A percentile compares a stretch with the other conserved stretches of the same genome.
Evolutionary conservation across 1,140 invertebrate species (phyloP).

Genomic region (Aphis craccivora): DNA sequence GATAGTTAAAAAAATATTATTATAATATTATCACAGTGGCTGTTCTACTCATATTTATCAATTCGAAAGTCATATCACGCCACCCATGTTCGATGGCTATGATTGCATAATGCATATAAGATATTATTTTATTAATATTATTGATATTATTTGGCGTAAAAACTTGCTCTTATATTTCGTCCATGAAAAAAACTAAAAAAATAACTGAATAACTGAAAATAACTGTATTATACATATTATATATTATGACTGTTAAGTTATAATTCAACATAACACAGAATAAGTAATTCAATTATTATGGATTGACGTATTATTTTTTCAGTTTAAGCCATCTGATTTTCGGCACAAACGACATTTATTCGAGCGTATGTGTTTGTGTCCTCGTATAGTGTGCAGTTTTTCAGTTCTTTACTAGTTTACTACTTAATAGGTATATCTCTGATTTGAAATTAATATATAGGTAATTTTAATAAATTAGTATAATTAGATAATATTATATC

Average conservation of each 20-base stretch:
- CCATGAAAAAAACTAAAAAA: no score
- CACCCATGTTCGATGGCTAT: neutral
- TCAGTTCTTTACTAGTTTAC: no score
- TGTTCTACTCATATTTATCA: neutral
- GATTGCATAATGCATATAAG: neutral
- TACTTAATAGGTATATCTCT: no score
- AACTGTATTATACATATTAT: neutral
- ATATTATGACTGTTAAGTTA: neutral
- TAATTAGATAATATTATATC: no score
- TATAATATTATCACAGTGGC: neutral
- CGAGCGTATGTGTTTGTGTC: no score
- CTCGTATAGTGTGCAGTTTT: no score
- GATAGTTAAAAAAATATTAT: neutral
- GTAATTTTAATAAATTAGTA: no score
- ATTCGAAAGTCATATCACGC: neutral
- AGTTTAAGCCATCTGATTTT: no score
- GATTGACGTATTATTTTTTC: neutral
- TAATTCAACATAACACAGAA: neutral
- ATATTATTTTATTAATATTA: neutral
- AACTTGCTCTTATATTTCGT: neutral
- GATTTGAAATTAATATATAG: no score
- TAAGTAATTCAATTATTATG: neutral
- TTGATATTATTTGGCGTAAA: neutral
- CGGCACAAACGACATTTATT: no score
- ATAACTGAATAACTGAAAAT: no score